Evolutionary conservation across 2,888 invertebrate species (phyloP).

Genomic region (Cephus sareptanus): DNA sequence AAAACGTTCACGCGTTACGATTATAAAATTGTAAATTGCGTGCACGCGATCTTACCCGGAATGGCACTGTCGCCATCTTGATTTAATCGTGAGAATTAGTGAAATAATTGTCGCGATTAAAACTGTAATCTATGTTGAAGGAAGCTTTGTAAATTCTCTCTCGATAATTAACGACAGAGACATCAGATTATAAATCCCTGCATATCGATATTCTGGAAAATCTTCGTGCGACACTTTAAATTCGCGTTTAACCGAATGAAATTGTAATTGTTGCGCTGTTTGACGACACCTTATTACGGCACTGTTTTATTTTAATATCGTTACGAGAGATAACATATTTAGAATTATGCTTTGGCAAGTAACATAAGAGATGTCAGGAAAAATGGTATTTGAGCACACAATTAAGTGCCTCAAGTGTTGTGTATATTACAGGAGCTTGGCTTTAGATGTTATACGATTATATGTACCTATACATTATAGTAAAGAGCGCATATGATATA

Average conservation of each 20-base stretch:
- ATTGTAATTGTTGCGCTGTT: conserved; percentile 24
- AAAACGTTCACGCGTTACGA: not conserved
- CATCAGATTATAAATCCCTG: not conserved
- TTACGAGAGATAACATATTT: conserved; percentile 59
- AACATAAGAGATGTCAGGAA: conserved; percentile 51
- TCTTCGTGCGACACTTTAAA: conserved; percentile 12
- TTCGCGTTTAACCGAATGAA: conserved; percentile 17
- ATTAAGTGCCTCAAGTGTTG: conserved; percentile 66
- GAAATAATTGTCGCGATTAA: conserved; percentile 33
- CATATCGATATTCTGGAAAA: conserved; percentile 56
- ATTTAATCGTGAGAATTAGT: not conserved
- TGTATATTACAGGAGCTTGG: conserved; percentile 67
- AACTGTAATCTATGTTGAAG: conserved; percentile 46
- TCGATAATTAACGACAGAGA: not conserved
- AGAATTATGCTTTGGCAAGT: conserved; percentile 61
- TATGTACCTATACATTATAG: conserved; percentile 64
- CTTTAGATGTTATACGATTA: conserved; percentile 66
- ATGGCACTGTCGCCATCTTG: not conserved
- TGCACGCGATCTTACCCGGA: not conserved
- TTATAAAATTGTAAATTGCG: not conserved
- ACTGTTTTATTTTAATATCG: conserved; percentile 51
- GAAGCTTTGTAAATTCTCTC: conserved; percentile 38
- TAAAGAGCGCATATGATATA: conserved; percentile 64
- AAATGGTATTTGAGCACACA: conserved; percentile 64
- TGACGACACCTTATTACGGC: conserved; percentile 53